Percentiles rank a stretch among this genome's conserved stretches.
phyloP scores from a whole-genome alignment of 1,140 invertebrate species.

The Lysiphlebus fabarum region DNA sequence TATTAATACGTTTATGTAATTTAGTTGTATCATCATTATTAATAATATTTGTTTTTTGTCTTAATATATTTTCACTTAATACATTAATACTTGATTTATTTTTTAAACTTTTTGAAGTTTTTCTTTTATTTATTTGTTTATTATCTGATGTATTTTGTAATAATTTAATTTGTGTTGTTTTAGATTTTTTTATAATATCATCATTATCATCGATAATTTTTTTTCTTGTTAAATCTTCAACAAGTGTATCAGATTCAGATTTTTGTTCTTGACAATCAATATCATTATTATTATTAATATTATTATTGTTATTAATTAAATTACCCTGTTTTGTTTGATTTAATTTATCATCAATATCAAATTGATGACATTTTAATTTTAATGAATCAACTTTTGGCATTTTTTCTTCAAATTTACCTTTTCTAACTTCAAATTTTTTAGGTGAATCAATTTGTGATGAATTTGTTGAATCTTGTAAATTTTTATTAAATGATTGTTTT shows the following conservation, averaged over 20 bases:
- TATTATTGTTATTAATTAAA: neutral
- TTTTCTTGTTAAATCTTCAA: conserved; percentile 46
- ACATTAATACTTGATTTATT: no score
- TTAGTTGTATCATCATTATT: no score
- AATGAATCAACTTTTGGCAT: conserved; percentile 45
- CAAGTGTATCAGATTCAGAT: conserved; percentile 46
- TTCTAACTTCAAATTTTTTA: conserved; percentile 42
- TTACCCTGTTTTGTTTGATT: conserved; percentile 22
- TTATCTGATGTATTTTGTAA: no score
- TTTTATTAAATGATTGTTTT: conserved; percentile 27
- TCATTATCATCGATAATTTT: conserved; percentile 25
- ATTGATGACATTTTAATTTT: conserved; percentile 35
- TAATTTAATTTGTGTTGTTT: no score
- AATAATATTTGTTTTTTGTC: no score
- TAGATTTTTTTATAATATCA: conserved; percentile 5
- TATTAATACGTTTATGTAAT: no score
- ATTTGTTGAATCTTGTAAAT: conserved; percentile 28
- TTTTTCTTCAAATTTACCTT: conserved; percentile 50
- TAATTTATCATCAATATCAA: conserved; percentile 34
- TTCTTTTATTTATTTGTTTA: no score
- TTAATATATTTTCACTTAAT: no score
- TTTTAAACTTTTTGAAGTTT: no score
- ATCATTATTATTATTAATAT: neutral
- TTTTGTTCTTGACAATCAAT: conserved; percentile 29
- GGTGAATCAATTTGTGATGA: conserved; percentile 18